A percentile compares a stretch with the other conserved stretches of the same genome.
These are phyloP conservation scores for Pygathrix nemaeus DNA, from an alignment of 2,113 vertebrate species.

Conservation along the genomic window DNA sequence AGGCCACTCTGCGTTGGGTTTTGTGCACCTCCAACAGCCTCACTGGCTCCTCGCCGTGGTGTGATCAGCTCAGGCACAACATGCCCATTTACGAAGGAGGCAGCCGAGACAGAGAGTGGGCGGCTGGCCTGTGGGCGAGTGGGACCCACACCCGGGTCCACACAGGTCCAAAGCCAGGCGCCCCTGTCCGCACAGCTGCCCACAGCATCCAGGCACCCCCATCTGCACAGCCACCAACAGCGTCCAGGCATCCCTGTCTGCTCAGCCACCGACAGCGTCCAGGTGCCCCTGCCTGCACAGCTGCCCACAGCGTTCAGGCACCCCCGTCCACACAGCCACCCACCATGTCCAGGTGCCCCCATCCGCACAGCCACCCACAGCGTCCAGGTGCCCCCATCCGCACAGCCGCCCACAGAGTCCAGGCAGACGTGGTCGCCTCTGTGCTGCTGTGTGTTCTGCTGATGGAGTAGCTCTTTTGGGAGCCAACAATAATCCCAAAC, in stretches of 20 bases:
- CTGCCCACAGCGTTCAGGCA: rapidly evolving
- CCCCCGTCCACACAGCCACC: no score
- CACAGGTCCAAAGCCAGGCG: background rate
- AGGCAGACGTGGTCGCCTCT: rapidly evolving
- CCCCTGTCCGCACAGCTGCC: no score
- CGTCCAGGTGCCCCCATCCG: rapidly evolving
- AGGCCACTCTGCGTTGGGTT: no score
- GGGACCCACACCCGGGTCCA: background rate
- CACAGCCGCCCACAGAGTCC: rapidly evolving
- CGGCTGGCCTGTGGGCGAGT: rapidly evolving
- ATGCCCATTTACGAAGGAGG: background rate
- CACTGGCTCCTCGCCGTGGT: rapidly evolving
- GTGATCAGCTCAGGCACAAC: rapidly evolving
- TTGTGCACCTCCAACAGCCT: no score
- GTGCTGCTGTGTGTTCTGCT: background rate
- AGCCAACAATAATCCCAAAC: background rate
- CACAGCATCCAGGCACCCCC: no score
- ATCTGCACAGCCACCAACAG: no score
- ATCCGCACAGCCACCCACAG: rapidly evolving
- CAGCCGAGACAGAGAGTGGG: background rate
- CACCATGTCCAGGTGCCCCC: rapidly evolving
- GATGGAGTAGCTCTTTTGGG: rapidly evolving
- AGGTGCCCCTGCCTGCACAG: no score
- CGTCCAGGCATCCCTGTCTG: rapidly evolving
- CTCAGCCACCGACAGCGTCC: no score